phyloP scores from a whole-genome alignment of 2,113 vertebrate species.

The Corapipo altera region DNA sequence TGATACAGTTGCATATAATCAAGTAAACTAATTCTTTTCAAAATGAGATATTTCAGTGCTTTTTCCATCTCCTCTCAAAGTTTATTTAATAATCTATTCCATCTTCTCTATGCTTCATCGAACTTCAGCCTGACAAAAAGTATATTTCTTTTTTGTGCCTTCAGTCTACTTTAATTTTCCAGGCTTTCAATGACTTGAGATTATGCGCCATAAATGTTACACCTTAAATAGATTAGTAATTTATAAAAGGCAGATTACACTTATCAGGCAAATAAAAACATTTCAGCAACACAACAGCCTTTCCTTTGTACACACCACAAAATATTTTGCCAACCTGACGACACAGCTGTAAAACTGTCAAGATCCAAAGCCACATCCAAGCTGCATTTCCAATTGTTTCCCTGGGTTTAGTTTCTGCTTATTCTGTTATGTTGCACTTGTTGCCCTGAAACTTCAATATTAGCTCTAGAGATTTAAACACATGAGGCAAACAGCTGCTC shows the following conservation, averaged over 20 bases:
- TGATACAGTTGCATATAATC: slow-evolving; percentile 77
- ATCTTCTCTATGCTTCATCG: slow-evolving; percentile 59
- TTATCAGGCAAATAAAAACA: slow-evolving; percentile 12
- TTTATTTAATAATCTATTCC: slow-evolving; percentile 73
- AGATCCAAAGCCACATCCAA: neutral
- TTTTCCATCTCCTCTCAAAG: slow-evolving; percentile 55
- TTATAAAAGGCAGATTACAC: slow-evolving; percentile 44
- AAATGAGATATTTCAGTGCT: slow-evolving; percentile 69
- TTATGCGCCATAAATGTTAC: slow-evolving; percentile 46
- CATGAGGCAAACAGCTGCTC: slow-evolving; percentile 67
- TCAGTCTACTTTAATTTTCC: slow-evolving; percentile 66
- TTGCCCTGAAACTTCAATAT: slow-evolving; percentile 58
- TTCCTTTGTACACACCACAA: neutral
- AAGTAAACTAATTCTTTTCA: slow-evolving; percentile 76
- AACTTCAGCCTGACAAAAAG: slow-evolving; percentile 68
- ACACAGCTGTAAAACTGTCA: slow-evolving; percentile 18
- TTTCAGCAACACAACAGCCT: neutral
- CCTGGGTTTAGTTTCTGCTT: slow-evolving; percentile 26
- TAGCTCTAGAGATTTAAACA: slow-evolving; percentile 61
- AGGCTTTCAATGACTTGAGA: slow-evolving; percentile 49
- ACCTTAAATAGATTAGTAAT: slow-evolving; percentile 59
- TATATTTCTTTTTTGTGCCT: slow-evolving; percentile 56
- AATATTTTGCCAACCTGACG: neutral
- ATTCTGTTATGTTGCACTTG: slow-evolving; percentile 42
- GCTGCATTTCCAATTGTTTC: slow-evolving; percentile 2